Base-by-base conservation (phyloP, 2,797 vertebrate genomes). In the Bryconaethiops microstoma region DNA sequence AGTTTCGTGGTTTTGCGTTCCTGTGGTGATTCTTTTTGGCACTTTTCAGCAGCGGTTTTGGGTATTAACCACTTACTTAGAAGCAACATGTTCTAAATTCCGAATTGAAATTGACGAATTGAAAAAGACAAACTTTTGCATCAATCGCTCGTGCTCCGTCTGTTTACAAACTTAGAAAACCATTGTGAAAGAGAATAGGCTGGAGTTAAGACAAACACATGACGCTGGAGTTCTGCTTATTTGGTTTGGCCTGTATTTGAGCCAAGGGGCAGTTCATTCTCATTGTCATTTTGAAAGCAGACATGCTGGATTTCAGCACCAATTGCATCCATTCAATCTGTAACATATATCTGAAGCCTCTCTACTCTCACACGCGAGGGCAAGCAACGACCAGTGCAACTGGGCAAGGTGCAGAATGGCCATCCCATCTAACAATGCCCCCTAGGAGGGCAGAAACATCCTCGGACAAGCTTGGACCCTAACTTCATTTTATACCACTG, bases 261-360 rank as follows among this genome's bases (percentile, higher is more conserved):
- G 19, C 50, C 63, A 73, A 73, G 54, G 63, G 45, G 62, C 21
- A 81, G 69, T 64, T 57, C 83, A 69, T 90, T 89, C 83, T 93
- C 89, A 90, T 92, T 92, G 91, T 92, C 90, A 92, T 93, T 93
- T 92, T 92, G 86, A 90, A 89, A 87, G 82, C 86, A 83, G 75
- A 77, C 71, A 29, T 69, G 71, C 42, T n/a, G 63, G 50, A 57
- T 21, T 65, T 64, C 65, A 12, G 60, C 76, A 69, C 52, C 67
- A 21, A 25, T 23, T 76, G 25, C 40, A 45, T 86, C 52, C 45
- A 39, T 65, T 73, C 23, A 39, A 21, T 78, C 57, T 78, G 25
- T 35, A 71, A 76, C 12, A n/a, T 52, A 60, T 70, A 29, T 71
- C 73, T 84, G 59, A 75, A 17, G 74, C 78, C 80, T 89, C 85